Percentiles rank a stretch among this genome's conserved stretches.
Evolutionary conservation across 2,113 vertebrate species (phyloP).

Genomic region (Australoheros scitulus): DNA sequence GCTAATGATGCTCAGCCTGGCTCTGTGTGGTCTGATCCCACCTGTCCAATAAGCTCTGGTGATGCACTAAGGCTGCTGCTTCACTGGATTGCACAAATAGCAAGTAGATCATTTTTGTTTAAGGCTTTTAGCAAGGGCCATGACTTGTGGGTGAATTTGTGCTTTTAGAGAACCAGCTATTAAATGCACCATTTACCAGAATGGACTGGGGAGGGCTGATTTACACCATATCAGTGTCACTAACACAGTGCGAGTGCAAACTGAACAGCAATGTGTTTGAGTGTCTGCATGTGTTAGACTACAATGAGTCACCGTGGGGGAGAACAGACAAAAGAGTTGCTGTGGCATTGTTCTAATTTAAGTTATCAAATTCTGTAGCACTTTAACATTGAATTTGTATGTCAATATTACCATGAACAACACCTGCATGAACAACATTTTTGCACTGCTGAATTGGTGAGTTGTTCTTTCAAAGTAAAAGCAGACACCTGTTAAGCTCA

Average conservation of each 20-base stretch:
- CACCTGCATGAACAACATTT: background rate
- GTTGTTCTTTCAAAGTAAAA: background rate
- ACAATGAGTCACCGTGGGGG: conserved; percentile 24
- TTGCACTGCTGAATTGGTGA: background rate
- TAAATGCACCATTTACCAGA: conserved; percentile 19
- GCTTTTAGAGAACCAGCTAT: conserved; percentile 10
- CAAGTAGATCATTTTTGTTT: conserved; percentile 3
- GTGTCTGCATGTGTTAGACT: conserved; percentile 15
- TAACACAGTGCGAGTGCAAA: background rate
- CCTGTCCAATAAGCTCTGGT: conserved; percentile 45
- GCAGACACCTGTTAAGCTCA: background rate
- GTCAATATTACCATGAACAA: background rate
- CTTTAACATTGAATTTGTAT: background rate
- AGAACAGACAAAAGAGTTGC: conserved; percentile 7
- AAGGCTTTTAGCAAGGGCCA: background rate
- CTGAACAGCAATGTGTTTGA: background rate
- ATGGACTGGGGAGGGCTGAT: conserved; percentile 16
- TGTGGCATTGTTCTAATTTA: background rate
- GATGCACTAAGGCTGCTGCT: conserved; percentile 1
- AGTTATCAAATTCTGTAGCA: background rate
- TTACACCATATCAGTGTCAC: background rate
- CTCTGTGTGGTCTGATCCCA: conserved; percentile 48
- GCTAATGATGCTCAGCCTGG: conserved; percentile 54
- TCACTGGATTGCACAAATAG: conserved; percentile 6
- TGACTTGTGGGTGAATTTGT: conserved; percentile 21